Evolutionary conservation across 2,113 vertebrate genomes (phyloP).

Genomic region (Varanus komodoensis): DNA sequence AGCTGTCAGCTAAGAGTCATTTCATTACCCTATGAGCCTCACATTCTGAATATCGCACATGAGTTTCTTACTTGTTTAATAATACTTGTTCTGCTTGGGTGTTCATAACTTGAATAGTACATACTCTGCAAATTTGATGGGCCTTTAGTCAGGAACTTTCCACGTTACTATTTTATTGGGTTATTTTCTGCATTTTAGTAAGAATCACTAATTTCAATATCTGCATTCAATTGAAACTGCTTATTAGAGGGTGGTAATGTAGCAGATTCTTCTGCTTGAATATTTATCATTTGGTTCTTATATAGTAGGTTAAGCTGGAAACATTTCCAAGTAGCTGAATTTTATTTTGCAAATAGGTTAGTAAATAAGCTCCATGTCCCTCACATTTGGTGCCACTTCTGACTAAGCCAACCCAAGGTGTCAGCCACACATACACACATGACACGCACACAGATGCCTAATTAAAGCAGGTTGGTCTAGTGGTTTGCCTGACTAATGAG

Average conservation of each 20-base stretch:
- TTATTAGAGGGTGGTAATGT: not conserved
- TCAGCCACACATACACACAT: not conserved
- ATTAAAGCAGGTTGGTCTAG: not conserved
- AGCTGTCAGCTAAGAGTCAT: not conserved
- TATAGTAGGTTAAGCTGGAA: not conserved
- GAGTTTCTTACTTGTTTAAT: not conserved
- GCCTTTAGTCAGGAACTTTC: not conserved
- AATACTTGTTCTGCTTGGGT: not conserved
- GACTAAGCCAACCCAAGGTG: not conserved
- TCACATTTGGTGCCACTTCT: not conserved
- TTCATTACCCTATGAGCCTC: not conserved
- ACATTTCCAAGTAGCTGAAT: not conserved
- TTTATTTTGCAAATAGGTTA: not conserved
- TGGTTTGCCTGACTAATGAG: not conserved
- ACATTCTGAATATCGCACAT: not conserved
- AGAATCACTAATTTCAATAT: not conserved
- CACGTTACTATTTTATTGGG: not conserved
- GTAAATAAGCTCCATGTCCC: not conserved
- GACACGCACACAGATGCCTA: not conserved
- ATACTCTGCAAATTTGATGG: not conserved
- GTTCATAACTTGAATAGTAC: not conserved
- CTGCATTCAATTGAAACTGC: not conserved
- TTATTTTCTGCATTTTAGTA: not conserved
- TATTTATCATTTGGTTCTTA: not conserved
- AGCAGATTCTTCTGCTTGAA: not conserved